These are phyloP conservation scores for Passer montanus DNA, from an alignment of 2,113 vertebrate genomes.

Conservation along the genomic window DNA sequence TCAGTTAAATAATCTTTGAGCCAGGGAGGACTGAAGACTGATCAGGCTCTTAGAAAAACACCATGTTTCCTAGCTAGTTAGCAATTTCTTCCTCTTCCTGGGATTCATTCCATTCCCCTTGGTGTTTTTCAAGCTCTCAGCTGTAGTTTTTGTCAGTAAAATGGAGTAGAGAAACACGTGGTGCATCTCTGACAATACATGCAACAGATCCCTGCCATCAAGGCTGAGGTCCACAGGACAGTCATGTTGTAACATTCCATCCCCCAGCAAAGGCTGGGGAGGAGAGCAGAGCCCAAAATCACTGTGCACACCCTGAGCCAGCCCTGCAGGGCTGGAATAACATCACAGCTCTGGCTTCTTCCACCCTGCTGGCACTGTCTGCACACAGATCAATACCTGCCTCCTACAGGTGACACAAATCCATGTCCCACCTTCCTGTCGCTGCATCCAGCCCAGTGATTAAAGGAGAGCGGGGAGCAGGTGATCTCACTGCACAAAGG, in stretches of 20 bases:
- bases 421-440: background rate
- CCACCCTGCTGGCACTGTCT: background rate
- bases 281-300: background rate
- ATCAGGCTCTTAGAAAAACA: background rate
- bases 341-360: accelerated
- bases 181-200: accelerated
- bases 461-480: background rate
- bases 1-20: background rate
- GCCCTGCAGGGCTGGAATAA: background rate
- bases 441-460: background rate
- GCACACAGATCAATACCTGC: background rate
- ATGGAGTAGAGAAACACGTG: background rate
- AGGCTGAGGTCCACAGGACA: background rate
- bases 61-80: background rate
- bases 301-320: accelerated
- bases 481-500: background rate
- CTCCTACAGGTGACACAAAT: background rate
- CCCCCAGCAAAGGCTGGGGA: background rate
- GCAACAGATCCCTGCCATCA: background rate
- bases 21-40: background rate
- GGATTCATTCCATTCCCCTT: background rate
- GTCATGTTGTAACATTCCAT: accelerated
- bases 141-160: background rate
- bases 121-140: background rate
- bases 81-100: background rate